Evolutionary conservation across 1,140 invertebrate genomes (phyloP), one percentile per base, ranked within the genome.

Genomic region (Aethina tumida): DNA sequence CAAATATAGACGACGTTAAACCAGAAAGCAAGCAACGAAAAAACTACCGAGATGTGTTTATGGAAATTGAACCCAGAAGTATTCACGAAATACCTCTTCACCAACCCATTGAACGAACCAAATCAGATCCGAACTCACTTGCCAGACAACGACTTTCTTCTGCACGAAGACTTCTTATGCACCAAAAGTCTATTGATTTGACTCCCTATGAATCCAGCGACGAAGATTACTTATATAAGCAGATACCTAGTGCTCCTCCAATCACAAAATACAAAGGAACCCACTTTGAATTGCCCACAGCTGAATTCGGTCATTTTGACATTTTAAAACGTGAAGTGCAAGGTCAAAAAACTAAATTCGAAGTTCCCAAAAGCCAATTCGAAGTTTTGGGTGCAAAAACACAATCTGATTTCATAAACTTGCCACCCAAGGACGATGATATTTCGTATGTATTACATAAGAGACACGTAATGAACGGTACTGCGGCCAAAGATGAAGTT

Each of bases 381-480:
- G 60, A 63, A 41, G 44, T 59, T 3, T 41, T 63, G 5, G 60
- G 60, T 20, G 60, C 52, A 5, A 63, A 60, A 47, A 59, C 58
- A 5, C 60, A 63, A 37, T 58, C 56, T 2, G 60, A 63, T 48
- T 51, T 63, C n/a, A 50, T 59, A 1, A 63, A 63, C 49, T 44
- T 59, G 32, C 60, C 60, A 2, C 60, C 60, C 5, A 74, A 72
- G 47, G 59, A 64, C 26, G 76, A 75, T 24, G 84, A 88, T 47
- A 87, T 89, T 55, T 81, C 84, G 0, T 89, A 89, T 50, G 80
- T 81, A 3, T 64, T 87, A 15, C 82, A 86, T 53, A 87, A 86
- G 52, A 66, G 83, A 6, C 82, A 85, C 51, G 73, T 85, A 5
- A 82, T 86, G 77, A 86, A 87, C 55, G 81, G 81, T 0, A 84